A percentile compares a stretch with the other conserved stretches of the same genome.
Conservation (phyloP, 2,113 vertebrate genomes). For the Carassius auratus region DNA sequence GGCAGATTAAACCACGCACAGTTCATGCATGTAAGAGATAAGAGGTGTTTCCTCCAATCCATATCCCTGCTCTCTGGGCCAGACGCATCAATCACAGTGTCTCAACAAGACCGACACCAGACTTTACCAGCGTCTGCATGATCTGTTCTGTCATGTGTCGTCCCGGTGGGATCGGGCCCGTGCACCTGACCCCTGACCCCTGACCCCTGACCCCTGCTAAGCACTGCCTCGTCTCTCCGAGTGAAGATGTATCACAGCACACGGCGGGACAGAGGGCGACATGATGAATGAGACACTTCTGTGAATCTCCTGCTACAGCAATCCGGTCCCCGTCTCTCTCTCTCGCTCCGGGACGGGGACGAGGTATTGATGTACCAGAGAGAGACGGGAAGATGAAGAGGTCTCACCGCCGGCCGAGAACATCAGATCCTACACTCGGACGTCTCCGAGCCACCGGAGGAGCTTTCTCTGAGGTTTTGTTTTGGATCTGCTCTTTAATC, state of each 20-base stretch:
- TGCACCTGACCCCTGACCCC: neutral
- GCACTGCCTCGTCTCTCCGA: conserved; percentile 34
- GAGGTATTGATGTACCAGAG: conserved; percentile 27
- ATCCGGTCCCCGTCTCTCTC: conserved; percentile 58
- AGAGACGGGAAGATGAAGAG: neutral
- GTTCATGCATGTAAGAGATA: neutral
- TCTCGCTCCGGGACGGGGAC: conserved; percentile 1
- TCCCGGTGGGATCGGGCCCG: neutral
- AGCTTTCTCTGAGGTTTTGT: neutral
- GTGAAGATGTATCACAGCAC: conserved; percentile 60
- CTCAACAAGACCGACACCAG: neutral
- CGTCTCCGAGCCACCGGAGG: neutral
- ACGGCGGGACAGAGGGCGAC: conserved; percentile 68
- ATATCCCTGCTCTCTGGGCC: neutral
- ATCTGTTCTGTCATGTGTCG: conserved; percentile 1
- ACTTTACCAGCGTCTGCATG: neutral
- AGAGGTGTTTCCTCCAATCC: neutral
- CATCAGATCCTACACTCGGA: neutral
- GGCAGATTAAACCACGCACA: neutral
- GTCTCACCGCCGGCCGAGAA: neutral
- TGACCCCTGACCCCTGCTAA: neutral
- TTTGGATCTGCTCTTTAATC: conserved; percentile 55
- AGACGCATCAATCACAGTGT: conserved; percentile 17
- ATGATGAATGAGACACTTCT: conserved; percentile 72
- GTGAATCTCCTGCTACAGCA: conserved; percentile 67